Percentiles rank a stretch among this genome's conserved stretches.
phyloP scores from a whole-genome alignment of 2,113 vertebrate species.

The Amazona vittata region DNA sequence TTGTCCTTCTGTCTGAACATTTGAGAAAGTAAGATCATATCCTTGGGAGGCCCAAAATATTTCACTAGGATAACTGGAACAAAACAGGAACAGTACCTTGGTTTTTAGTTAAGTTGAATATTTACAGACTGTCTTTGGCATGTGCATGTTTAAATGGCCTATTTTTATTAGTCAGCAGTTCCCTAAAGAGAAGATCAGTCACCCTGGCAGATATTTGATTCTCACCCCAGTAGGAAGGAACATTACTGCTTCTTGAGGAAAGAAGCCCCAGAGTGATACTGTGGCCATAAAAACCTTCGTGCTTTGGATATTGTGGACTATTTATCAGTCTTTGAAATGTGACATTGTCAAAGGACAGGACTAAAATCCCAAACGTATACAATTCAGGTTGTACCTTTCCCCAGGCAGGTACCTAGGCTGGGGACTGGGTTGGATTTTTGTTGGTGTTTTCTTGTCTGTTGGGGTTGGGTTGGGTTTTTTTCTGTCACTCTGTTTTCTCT shows the following conservation, averaged over 20 bases:
- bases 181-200: not conserved
- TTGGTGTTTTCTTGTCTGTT: not conserved
- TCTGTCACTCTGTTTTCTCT: not conserved
- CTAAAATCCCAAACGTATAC: accelerated
- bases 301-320: not conserved
- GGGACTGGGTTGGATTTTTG: not conserved
- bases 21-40: not conserved
- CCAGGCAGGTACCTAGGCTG: not conserved
- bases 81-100: not conserved
- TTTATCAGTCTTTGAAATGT: not conserved
- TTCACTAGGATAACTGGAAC: not conserved
- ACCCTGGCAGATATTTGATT: not conserved
- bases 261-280: not conserved
- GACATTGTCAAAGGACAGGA: not conserved
- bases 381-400: not conserved
- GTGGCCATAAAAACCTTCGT: not conserved
- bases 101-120: not conserved
- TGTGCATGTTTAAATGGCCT: not conserved
- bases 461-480: not conserved
- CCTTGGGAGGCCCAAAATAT: not conserved
- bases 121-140: not conserved
- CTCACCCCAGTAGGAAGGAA: not conserved
- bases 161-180: not conserved
- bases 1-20: not conserved
- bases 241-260: not conserved